Conservation (phyloP, 1,140 invertebrate genomes). For the Drosophila sturtevanti region DNA sequence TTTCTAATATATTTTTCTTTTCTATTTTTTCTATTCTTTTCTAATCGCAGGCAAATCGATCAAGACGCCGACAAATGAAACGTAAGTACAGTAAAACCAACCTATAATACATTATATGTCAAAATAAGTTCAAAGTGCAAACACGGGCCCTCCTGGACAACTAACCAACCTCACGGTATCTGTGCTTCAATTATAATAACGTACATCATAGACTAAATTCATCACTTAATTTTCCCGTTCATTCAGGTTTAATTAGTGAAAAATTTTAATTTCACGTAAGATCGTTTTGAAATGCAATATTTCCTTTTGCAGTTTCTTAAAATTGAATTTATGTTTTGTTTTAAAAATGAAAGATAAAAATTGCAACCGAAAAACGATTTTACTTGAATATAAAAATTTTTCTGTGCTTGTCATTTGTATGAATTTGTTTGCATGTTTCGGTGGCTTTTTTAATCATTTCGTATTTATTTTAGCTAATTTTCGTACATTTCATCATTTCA, state of each 20-base stretch:
- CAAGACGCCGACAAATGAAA: conserved; percentile 80
- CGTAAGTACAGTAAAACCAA: conserved; percentile 66
- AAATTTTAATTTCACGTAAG: neutral
- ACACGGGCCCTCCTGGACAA: conserved; percentile 52
- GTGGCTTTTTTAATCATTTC: conserved; percentile 10
- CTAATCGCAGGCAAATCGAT: conserved; percentile 75
- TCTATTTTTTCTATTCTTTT: neutral
- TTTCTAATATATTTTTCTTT: conserved; percentile 12
- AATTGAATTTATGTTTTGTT: too few relatives aligned
- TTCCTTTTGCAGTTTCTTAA: too few relatives aligned
- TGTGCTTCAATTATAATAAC: conserved; percentile 50
- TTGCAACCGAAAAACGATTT: neutral
- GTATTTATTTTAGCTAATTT: conserved; percentile 28
- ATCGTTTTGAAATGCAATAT: neutral
- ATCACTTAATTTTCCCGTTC: conserved; percentile 6
- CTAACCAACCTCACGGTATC: conserved; percentile 66
- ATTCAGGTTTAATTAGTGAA: neutral
- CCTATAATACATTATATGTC: conserved; percentile 25
- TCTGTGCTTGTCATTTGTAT: conserved; percentile 6
- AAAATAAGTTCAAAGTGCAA: conserved; percentile 64
- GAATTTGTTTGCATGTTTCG: conserved; percentile 15
- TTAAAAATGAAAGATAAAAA: too few relatives aligned
- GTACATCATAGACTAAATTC: neutral
- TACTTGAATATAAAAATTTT: neutral
- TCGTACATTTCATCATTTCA: conserved; percentile 19